Evolutionary conservation across 2,888 invertebrate genomes (phyloP).

Genomic region (Euphydryas editha): DNA sequence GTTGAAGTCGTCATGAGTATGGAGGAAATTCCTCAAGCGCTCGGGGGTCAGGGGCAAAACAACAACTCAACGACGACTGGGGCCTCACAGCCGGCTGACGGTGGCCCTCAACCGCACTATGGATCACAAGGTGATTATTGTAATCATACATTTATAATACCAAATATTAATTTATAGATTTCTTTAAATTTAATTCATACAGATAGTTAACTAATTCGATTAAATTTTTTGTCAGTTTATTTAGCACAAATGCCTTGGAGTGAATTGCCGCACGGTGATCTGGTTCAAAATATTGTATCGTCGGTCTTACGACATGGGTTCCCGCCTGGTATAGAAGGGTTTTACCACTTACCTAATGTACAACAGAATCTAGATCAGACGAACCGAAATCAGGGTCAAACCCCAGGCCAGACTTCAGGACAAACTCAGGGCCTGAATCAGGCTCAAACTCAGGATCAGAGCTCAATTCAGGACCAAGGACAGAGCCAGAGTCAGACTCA

Average conservation of each 20-base stretch:
- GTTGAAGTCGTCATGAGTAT: constrained; percentile 70
- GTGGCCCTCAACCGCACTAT: constrained; percentile 32
- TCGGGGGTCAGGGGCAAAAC: not conserved
- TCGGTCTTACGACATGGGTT: constrained; percentile 59
- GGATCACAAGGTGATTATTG: constrained; percentile 46
- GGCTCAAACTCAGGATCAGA: constrained; percentile 3
- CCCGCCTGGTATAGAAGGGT: constrained; percentile 32
- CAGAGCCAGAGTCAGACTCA: constrained; percentile 22
- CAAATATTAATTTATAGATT: not conserved
- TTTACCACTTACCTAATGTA: constrained; percentile 30
- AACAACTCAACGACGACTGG: not conserved
- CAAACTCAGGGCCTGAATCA: not conserved
- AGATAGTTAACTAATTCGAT: not conserved
- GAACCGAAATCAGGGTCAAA: not conserved
- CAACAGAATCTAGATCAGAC: constrained; percentile 24
- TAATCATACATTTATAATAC: not conserved
- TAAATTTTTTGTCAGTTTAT: constrained; percentile 49
- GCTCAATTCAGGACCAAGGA: constrained; percentile 22
- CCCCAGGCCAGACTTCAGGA: not conserved
- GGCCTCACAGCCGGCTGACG: constrained; percentile 28
- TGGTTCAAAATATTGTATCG: constrained; percentile 61
- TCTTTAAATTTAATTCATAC: constrained; percentile 5
- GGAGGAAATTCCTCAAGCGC: constrained; percentile 60
- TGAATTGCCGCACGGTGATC: constrained; percentile 54
- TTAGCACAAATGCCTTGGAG: constrained; percentile 58